Evolutionary conservation across 2,797 vertebrate genomes (phyloP), one percentile per base, ranked within the genome.

Genomic region (Podarcis siculus): DNA sequence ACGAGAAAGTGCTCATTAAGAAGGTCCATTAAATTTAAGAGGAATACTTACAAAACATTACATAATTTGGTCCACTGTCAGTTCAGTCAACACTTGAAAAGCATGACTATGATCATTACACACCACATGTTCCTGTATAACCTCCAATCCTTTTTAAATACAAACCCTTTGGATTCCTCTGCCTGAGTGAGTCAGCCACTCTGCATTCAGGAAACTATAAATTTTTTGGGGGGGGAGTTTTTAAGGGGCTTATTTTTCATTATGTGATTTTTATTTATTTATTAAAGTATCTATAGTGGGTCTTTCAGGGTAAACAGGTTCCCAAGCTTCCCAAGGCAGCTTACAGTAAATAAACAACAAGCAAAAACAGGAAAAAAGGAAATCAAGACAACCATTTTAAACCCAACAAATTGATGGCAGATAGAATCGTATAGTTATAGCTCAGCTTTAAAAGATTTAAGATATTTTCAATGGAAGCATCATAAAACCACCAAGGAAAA

Each of bases 21-120:
- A 88, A 87, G 8, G 61, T 86, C 67, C 79, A 67, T 25, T 0
- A 1, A 32, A 83, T 27, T 17, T 0, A 0, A 37, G 39, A 39
- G 21, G 86, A 67, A 12, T 4, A 3, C 45, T 79, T 83, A 64
- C 8, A 66, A 82, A 66, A 76, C 8, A 37, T 37, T 55, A 86
- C 79, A 37, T 79, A 64, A 79, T 72, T 86, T 10, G 25, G n/a
- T 75, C 85, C 67, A 58, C 27, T 66, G n/a, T 12, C 19, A 35
- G 55, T 61, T 88, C 49, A 83, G 8, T 55, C 45, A 67, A 77
- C 25, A 58, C 45, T 79, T 17, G 69, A 25, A 71, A 27, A 77
- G 21, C 45, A 82, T 55, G 25, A 37, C n/a, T 19, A 12, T 66
- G 49, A 79, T 8, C 32, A 5, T 66, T 30, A 2, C 19, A 39